phyloP scores from a whole-genome alignment of 2,797 vertebrate genomes.

The Pempheris klunzingeri region DNA sequence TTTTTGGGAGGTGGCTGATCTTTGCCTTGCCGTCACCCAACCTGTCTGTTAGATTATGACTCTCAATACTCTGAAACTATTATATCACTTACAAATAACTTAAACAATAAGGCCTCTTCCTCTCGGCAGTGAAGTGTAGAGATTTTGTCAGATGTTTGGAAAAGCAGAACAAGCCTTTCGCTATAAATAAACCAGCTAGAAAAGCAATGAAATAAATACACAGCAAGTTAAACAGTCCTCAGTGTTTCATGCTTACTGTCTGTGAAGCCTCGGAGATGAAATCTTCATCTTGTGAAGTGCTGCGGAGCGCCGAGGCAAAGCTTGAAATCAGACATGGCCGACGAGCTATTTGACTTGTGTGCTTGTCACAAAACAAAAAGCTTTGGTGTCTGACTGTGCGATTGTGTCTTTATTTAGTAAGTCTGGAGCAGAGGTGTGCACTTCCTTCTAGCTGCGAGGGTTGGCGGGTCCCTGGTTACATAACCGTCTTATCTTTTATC shows the following conservation, averaged over 20 bases:
- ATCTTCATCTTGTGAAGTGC: neutral
- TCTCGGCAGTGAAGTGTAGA: neutral
- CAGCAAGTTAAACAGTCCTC: neutral
- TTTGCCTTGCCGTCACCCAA: neutral
- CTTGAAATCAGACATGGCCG: constrained; percentile 10
- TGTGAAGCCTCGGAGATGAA: constrained; percentile 2
- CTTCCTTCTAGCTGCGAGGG: constrained; percentile 23
- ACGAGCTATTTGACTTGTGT: neutral
- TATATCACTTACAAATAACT: neutral
- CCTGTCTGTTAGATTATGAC: neutral
- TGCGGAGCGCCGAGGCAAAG: neutral
- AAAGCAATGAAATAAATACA: constrained; percentile 15
- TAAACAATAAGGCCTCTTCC: neutral
- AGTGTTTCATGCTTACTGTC: neutral
- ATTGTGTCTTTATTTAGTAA: constrained; percentile 45
- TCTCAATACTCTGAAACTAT: neutral
- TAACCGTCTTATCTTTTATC: constrained; percentile 43
- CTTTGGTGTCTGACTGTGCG: constrained; percentile 22
- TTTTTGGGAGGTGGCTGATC: neutral
- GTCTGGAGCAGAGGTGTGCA: constrained; percentile 25
- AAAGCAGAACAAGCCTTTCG: constrained; percentile 16
- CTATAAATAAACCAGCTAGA: too few relatives aligned
- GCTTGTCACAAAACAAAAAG: constrained; percentile 33
- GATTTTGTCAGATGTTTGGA: neutral
- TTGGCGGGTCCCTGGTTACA: constrained; percentile 45